A percentile compares a stretch with the other conserved stretches of the same genome.
Evolutionary conservation across 1,140 invertebrate genomes (phyloP).

Genomic region (Brachionus calyciflorus): DNA sequence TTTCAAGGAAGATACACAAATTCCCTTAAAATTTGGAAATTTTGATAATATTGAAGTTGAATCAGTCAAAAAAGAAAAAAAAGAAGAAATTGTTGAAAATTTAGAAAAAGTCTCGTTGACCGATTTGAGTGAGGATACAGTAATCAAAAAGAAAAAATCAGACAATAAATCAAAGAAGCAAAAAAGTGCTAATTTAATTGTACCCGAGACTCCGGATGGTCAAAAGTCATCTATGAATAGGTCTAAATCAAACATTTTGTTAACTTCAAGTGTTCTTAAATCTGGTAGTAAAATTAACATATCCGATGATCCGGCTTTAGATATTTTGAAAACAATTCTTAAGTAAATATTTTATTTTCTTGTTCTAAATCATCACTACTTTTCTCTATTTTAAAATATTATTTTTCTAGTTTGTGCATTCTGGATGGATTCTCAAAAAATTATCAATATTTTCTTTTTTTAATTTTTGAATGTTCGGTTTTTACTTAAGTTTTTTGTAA

Average conservation of each 20-base stretch:
- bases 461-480: no score
- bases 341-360: not conserved
- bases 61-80: not conserved
- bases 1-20: conserved; percentile 49
- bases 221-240: not conserved
- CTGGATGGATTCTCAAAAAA: no score
- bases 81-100: not conserved
- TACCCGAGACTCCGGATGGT: not conserved
- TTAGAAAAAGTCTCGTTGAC: not conserved
- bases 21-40: conserved; percentile 46
- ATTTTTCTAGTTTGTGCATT: no score
- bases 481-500: no score
- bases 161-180: not conserved
- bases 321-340: conserved; percentile 28
- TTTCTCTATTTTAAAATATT: no score
- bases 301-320: conserved; percentile 12
- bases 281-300: conserved; percentile 5
- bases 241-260: conserved; percentile 29
- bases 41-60: not conserved
- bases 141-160: not conserved
- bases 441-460: no score
- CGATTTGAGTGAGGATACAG: no score
- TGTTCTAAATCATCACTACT: not conserved
- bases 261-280: not conserved
- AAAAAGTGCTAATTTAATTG: not conserved